Percentiles rank a stretch among this genome's conserved stretches.
Conservation (phyloP, 2,888 invertebrate species). For the Eurytoma californica region DNA sequence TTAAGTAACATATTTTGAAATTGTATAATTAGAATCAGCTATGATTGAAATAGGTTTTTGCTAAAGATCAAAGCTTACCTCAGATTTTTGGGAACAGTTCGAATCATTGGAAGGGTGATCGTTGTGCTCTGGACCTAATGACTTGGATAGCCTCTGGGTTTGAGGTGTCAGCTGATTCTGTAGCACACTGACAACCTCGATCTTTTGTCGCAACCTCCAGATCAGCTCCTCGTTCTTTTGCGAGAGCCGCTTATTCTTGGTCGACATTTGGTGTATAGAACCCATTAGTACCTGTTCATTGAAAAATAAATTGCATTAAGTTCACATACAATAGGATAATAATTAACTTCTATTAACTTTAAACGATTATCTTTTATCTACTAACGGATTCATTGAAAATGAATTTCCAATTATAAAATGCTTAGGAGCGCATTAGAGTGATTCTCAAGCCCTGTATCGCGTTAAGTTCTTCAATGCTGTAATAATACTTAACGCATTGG, state of each 20-base stretch:
- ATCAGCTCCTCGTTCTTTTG: constrained; percentile 92
- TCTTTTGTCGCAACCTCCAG: constrained; percentile 90
- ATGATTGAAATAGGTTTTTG: background rate
- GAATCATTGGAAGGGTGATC: constrained; percentile 58
- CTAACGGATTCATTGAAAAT: too few species aligned
- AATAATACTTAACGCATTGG: too few species aligned
- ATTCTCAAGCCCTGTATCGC: too few species aligned
- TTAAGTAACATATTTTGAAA: background rate
- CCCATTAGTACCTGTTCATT: constrained; percentile 78
- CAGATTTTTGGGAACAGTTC: constrained; percentile 45
- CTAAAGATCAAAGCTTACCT: constrained; percentile 25
- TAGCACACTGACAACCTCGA: constrained; percentile 79
- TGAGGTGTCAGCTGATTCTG: constrained; percentile 68
- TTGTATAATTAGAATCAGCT: background rate
- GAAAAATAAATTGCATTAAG: background rate
- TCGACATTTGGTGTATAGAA: constrained; percentile 84
- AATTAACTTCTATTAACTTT: too few species aligned
- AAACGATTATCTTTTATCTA: too few species aligned
- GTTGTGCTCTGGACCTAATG: constrained; percentile 67
- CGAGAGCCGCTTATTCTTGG: constrained; percentile 85
- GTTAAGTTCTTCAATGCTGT: too few species aligned
- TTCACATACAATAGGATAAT: too few species aligned
- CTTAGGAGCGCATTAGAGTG: too few species aligned
- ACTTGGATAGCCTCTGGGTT: constrained; percentile 66
- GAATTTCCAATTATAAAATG: too few species aligned